These are phyloP conservation scores for Lycodopsis pacificus DNA, from an alignment of 2,797 vertebrate genomes.

Conservation along the genomic window DNA sequence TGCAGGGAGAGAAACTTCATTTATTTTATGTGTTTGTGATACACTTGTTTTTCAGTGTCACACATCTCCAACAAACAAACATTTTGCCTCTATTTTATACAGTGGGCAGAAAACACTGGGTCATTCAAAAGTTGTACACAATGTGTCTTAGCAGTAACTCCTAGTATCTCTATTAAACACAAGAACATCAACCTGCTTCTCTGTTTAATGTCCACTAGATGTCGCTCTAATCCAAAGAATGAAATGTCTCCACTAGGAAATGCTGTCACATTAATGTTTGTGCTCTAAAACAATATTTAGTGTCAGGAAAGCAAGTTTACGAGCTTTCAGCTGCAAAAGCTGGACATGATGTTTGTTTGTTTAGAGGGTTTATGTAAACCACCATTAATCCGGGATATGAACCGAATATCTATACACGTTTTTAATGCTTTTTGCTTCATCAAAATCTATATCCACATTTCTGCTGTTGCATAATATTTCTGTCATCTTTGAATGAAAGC, in stretches of 20 bases:
- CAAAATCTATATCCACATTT: not conserved
- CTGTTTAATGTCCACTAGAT: conserved; percentile 58
- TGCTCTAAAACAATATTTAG: not conserved
- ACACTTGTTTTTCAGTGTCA: not conserved
- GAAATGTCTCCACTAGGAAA: not conserved
- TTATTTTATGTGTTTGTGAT: not conserved
- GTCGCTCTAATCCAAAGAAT: conserved; percentile 44
- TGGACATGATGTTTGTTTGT: not conserved
- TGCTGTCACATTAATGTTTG: not conserved
- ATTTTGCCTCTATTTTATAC: not conserved
- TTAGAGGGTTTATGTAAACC: not conserved
- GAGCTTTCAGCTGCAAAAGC: not conserved
- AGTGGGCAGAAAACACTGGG: not conserved
- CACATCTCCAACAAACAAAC: not conserved
- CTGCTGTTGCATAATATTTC: not conserved
- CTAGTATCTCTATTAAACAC: not conserved
- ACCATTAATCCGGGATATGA: not conserved
- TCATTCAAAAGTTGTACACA: not conserved
- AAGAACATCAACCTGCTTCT: conserved; percentile 11
- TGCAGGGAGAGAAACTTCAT: not conserved
- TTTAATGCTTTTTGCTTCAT: not conserved
- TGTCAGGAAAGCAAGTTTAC: not conserved
- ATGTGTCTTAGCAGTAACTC: not conserved
- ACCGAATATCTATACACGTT: not conserved
- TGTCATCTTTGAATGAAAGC: not conserved